Evolutionary conservation across 2,888 invertebrate species (phyloP), one percentile per base, ranked within the genome.

Genomic region (Punctoribates punctum): DNA sequence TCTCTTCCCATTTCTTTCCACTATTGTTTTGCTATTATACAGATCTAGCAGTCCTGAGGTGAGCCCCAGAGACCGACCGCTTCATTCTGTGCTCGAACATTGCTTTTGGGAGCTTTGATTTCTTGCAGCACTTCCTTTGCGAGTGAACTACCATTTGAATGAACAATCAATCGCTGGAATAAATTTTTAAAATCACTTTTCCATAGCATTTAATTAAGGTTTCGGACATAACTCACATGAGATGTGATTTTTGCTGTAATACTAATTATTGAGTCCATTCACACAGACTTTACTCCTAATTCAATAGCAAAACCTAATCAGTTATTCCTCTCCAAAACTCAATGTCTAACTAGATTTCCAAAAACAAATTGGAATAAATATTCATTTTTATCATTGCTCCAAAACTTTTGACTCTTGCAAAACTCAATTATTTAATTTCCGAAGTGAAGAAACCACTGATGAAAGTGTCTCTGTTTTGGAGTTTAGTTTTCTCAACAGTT

Each of bases 41-140:
- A 27, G n/a, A n/a, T n/a, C n/a, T 60, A 11, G 4, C 67, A 38
- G 67, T n/a, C 67, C 67, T 67, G 38, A 67, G 67, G 67, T 67
- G n/a, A 67, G 20, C 67, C 38, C 67, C 8, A 27, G 67, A 67
- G 67, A 67, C 67, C 4, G n/a, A n/a, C n/a, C n/a, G n/a, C 51
- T n/a, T 15, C 4, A 51, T n/a, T 51, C 15, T 51, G 4, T 15
- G n/a, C 20, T 23, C 60, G 6, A 60, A 60, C 6, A 17, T 5
- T 23, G n/a, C 20, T 4, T 4, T 67, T 34, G 38, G 38, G 9
- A 67, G 29, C 67, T 67, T 67, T 67, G 67, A 67, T 38, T 67
- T 67, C n/a, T 34, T 34, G n/a, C 9, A n/a, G 17, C 60, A 60
- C 29, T 27, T 60, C 29, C 54, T 54, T 13, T 48, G 48, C n/a